Base-by-base conservation (phyloP, 1,140 invertebrate species). In the Drosophila mayri region DNA sequence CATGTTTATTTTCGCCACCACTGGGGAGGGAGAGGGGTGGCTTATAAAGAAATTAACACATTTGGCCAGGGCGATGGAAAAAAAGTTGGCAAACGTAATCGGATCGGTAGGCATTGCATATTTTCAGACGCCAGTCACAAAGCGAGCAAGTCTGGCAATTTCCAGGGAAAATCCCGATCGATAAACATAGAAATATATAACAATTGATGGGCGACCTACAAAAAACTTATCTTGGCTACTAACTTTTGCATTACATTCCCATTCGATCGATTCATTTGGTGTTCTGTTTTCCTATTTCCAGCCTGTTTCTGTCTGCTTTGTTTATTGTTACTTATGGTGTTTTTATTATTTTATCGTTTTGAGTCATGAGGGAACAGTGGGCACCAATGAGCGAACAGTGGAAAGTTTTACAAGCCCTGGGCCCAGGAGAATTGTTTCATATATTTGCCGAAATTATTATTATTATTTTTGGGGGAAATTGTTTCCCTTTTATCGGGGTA, bases 21-120 rank as follows among this genome's bases (percentile, higher is more conserved):
- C 20, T 14, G 62, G 11, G 57, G 25, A 25, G 25, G 25, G 4
- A 4, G 25, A 25, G 25, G 25, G 25, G 28, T 25, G 57, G 30
- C 38, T 75, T 81, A 87, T 58, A 61, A 59, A 76, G 79, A 79
- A 88, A 87, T 87, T 87, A 63, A 73, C 84, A 87, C 84, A 70
- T 85, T 50, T 80, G 63, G 70, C 71, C 55, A 58, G 59, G 63
- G 64, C 47, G 32, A 60, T 58, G 73, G 63, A 47, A 47, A 55
- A 60, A 58, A 70, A n/a, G 74, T 70, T 62, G 35, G 40, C 22
- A 40, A 63, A 47, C 59, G 81, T 86, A 55, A 76, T 77, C 49
- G 30, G 63, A 77, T 41, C 20, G 52, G 52, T 25, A 66, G 35
- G 28, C 74, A 78, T 78, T 71, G 74, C 76, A 78, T 78, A 78